Base-by-base conservation (phyloP, 2,113 vertebrate species). In the Ia io region DNA sequence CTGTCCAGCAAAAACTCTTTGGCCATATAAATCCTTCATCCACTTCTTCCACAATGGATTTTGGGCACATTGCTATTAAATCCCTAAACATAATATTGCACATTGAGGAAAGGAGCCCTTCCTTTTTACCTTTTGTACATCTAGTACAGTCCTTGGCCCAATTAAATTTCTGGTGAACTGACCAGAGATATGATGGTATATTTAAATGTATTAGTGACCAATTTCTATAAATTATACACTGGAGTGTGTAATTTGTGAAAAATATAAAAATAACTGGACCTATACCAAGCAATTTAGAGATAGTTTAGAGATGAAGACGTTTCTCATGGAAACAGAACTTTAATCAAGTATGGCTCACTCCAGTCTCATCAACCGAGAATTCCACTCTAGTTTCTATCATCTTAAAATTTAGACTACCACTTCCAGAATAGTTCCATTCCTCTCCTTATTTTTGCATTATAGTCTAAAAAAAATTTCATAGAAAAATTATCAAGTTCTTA, bases 391-490 rank as follows among this genome's bases (percentile, higher is more conserved):
- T 69, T 32, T 67, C 69, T 63, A 44, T 56, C 30, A 85, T 84
- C n/a, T 25, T 73, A 87, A 84, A 90, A 59, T 82, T 44, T 42
- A 25, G 9, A 82, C 78, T 61, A 49, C 16, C 1, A 82, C 20
- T 87, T 85, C 13, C 67, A 87, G 25, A 84, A 70, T 17, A 92
- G 53, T 61, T 86, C 37, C 20, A 90, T 7, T 28, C 71, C 80
- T 69, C n/a, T 78, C 35, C n/a, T 84, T 42, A 56, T 40, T 83
- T 96, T 67, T 32, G 17, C 30, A 94, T 20, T 65, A 61, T 9
- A 70, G 56, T 71, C n/a, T 85, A 12, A 74, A 84, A 74, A 84
- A 92, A 92, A 90, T 84, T 9, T 87, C 88, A 78, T 13, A 89
- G 51, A 56, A 93, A 89, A 94, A 86, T 69, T 67, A 70, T 32